Evolutionary conservation across 2,888 invertebrate species (phyloP).

Genomic region (Drosophila paranaensis): DNA sequence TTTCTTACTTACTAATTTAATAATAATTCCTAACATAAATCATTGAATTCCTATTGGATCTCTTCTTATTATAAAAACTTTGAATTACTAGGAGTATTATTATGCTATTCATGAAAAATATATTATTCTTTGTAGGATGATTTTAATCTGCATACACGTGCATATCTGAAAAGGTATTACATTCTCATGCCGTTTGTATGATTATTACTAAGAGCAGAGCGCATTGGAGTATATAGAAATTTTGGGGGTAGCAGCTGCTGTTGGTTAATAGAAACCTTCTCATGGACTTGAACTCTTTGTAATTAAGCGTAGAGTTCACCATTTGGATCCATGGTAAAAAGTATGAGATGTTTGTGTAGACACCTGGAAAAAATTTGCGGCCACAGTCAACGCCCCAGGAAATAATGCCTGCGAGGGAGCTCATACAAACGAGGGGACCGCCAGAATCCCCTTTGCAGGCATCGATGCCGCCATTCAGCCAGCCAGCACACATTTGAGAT

Average conservation of each 20-base stretch:
- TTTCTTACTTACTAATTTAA: too few relatives aligned
- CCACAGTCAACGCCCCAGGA: conserved; percentile 54
- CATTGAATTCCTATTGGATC: too few relatives aligned
- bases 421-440: conserved; percentile 40
- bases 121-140: not conserved
- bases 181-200: not conserved
- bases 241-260: not conserved
- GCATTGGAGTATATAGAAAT: not conserved
- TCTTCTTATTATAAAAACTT: too few relatives aligned
- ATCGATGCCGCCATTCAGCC: conserved; percentile 58
- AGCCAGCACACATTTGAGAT: conserved; percentile 63
- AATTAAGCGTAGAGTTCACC: conserved; percentile 32
- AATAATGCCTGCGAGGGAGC: conserved; percentile 32
- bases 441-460: conserved; percentile 51
- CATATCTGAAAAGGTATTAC: not conserved
- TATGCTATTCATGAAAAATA: not conserved
- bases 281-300: conserved; percentile 9
- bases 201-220: not conserved
- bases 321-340: conserved; percentile 30
- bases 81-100: not conserved
- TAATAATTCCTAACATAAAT: too few relatives aligned
- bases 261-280: not conserved
- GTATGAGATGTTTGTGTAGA: conserved; percentile 45
- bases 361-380: conserved; percentile 39
- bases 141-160: not conserved